These are phyloP conservation scores for Myopa testacea DNA, from an alignment of 2,888 invertebrate species.

Conservation along the genomic window DNA sequence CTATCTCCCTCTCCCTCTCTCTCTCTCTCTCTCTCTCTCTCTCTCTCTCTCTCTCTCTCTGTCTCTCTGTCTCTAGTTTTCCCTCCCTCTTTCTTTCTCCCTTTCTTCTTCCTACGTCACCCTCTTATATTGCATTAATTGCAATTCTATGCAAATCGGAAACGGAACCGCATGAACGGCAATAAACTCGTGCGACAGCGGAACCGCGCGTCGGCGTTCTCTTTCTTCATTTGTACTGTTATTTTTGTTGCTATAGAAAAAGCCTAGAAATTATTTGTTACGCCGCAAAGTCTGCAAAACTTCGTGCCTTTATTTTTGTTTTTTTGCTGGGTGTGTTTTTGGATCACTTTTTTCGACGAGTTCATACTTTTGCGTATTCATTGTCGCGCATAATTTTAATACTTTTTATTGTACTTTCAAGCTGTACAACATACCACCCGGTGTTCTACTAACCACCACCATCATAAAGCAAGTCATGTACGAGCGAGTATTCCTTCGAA, in stretches of 20 bases:
- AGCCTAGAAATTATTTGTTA: conserved; percentile 34
- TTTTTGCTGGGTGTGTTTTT: conserved; percentile 4
- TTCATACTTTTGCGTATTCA: conserved; percentile 36
- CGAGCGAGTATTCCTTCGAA: conserved; percentile 8
- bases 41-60: neutral
- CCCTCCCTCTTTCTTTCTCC: neutral
- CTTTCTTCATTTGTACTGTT: conserved; percentile 4
- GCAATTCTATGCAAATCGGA: conserved; percentile 50
- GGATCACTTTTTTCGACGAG: conserved; percentile 1
- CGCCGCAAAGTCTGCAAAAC: conserved; percentile 26
- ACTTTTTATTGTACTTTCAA: conserved; percentile 35
- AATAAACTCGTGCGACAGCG: conserved; percentile 37
- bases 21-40: neutral
- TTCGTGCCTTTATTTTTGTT: conserved; percentile 22
- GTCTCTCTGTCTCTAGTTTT: neutral
- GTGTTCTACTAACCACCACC: neutral
- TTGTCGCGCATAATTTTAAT: conserved; percentile 40
- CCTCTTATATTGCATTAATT: conserved; percentile 48
- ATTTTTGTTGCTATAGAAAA: conserved; percentile 6
- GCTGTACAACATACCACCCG: neutral
- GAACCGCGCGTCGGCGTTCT: conserved; percentile 30
- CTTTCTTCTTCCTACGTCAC: neutral
- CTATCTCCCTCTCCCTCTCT: neutral
- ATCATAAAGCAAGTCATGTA: conserved; percentile 9
- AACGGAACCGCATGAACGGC: conserved; percentile 42